phyloP scores from a whole-genome alignment of 2,888 invertebrate genomes.

The Ditula angustiorana region DNA sequence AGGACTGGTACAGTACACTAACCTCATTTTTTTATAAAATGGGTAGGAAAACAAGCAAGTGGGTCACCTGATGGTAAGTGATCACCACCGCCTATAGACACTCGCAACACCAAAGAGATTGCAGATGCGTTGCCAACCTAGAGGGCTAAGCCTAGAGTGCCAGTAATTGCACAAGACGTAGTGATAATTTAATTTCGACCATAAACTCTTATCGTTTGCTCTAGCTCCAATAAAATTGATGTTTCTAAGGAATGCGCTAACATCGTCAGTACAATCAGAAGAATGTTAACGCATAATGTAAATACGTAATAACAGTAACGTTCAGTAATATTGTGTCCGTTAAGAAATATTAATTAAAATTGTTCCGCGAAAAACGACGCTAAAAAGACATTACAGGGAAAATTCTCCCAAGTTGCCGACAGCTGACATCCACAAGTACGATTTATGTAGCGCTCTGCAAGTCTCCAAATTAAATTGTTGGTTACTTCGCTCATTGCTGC shows the following conservation, averaged over 20 bases:
- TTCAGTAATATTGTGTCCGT: slow-evolving; percentile 53
- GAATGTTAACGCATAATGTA: slow-evolving; percentile 43
- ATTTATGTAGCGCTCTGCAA: slow-evolving; percentile 75
- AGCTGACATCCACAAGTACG: slow-evolving; percentile 82
- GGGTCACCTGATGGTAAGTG: no score
- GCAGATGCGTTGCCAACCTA: no score
- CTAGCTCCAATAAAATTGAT: slow-evolving; percentile 11
- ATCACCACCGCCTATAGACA: no score
- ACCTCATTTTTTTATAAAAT: no score
- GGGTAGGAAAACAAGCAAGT: no score
- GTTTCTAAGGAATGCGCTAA: slow-evolving; percentile 21
- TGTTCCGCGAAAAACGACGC: slow-evolving; percentile 76
- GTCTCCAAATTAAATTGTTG: slow-evolving; percentile 79
- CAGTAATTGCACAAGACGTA: not conserved
- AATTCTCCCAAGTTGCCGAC: slow-evolving; percentile 79
- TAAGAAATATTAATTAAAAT: slow-evolving; percentile 82
- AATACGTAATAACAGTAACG: slow-evolving; percentile 53
- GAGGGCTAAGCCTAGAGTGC: no score
- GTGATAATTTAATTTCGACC: not conserved
- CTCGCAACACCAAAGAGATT: no score
- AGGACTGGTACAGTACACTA: no score
- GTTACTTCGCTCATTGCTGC: slow-evolving; percentile 73
- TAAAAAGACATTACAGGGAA: slow-evolving; percentile 81
- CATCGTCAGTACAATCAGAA: slow-evolving; percentile 20
- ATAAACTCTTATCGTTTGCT: not conserved